A percentile compares a stretch with the other conserved stretches of the same genome.
phyloP scores from a whole-genome alignment of 2,797 vertebrate species.

The Lepus oiostolus region DNA sequence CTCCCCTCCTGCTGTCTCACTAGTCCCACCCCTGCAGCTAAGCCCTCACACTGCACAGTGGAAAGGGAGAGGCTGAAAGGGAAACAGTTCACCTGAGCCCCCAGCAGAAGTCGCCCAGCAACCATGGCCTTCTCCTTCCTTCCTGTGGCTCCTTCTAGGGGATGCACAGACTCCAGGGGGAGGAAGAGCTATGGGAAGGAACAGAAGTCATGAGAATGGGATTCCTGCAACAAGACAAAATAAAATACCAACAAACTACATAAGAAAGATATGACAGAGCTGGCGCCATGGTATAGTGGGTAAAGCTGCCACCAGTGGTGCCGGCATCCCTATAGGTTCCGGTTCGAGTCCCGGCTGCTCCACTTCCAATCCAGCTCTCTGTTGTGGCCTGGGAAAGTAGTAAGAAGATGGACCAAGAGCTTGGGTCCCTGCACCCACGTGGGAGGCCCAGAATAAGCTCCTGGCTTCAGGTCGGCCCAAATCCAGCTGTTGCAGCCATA shows the following conservation, averaged over 20 bases:
- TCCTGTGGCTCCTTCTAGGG: background rate
- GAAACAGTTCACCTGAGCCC: constrained; percentile 60
- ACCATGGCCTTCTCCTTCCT: constrained; percentile 55
- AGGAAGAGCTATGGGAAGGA: background rate
- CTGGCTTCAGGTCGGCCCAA: too few species aligned
- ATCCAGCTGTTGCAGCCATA: too few species aligned
- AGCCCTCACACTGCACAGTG: background rate
- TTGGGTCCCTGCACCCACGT: too few species aligned
- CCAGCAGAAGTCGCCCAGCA: background rate
- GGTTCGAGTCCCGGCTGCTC: too few species aligned
- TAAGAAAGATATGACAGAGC: background rate
- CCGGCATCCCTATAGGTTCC: too few species aligned
- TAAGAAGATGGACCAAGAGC: too few species aligned
- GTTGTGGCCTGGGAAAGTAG: too few species aligned
- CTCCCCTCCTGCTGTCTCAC: background rate
- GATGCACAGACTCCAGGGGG: background rate
- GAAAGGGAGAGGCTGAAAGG: background rate
- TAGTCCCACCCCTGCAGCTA: background rate
- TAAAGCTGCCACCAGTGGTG: too few species aligned
- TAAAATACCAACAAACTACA: constrained; percentile 18
- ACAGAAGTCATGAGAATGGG: constrained; percentile 40
- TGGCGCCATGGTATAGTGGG: too few species aligned
- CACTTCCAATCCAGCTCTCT: too few species aligned
- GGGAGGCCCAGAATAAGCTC: too few species aligned
- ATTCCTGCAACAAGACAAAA: background rate